These are phyloP conservation scores for Amphipyra tragopoginis DNA, from an alignment of 2,888 invertebrate genomes.

Conservation along the genomic window DNA sequence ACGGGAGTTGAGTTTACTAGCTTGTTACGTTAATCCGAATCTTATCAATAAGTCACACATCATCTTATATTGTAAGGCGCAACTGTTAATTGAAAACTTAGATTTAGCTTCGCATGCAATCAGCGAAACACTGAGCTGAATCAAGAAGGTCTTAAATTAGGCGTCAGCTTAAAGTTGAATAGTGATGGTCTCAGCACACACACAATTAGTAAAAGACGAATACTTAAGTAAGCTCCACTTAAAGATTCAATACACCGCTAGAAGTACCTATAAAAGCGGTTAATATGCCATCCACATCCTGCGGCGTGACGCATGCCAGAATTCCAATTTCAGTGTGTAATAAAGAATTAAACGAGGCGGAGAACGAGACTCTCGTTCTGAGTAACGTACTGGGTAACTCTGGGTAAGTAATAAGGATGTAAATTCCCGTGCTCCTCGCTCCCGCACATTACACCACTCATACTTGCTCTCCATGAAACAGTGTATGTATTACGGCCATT, in stretches of 20 bases:
- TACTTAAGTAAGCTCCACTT: conserved; percentile 24
- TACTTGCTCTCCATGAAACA: conserved; percentile 17
- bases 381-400: conserved; percentile 4
- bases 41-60: conserved; percentile 17
- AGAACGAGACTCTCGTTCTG: conserved; percentile 30
- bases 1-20: conserved; percentile 23
- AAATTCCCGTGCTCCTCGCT: conserved; percentile 16
- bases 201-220: conserved; percentile 18
- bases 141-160: background rate
- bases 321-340: conserved; percentile 59
- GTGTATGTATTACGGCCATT: conserved; percentile 13
- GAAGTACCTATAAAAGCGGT: conserved; percentile 29
- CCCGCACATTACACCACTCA: conserved; percentile 17
- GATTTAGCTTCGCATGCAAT: background rate
- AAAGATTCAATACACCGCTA: conserved; percentile 39
- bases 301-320: conserved; percentile 49
- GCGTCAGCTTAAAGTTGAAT: conserved; percentile 1
- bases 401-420: conserved; percentile 31
- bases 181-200: conserved; percentile 4
- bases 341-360: conserved; percentile 56
- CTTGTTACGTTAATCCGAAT: conserved; percentile 21
- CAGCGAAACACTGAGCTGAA: background rate
- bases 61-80: conserved; percentile 4
- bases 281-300: conserved; percentile 53
- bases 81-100: conserved; percentile 7